Percentiles rank a stretch among this genome's conserved stretches.
These are phyloP conservation scores for Mohoua ochrocephala DNA, from an alignment of 2,113 vertebrate species.

Conservation along the genomic window DNA sequence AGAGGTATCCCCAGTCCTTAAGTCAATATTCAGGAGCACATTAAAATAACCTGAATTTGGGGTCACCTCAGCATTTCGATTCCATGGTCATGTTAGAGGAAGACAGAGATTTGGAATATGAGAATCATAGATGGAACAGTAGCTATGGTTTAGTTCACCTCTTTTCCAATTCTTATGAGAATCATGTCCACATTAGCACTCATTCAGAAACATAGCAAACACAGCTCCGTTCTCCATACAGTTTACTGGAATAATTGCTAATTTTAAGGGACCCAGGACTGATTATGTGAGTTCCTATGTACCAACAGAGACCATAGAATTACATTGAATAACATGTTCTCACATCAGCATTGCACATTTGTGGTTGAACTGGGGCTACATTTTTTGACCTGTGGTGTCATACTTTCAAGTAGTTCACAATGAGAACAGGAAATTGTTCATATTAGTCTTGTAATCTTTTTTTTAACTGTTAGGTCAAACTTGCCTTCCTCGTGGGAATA, in stretches of 20 bases:
- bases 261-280: not conserved
- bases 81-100: not conserved
- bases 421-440: not conserved
- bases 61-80: not conserved
- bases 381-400: not conserved
- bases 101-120: not conserved
- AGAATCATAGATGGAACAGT: not conserved
- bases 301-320: not conserved
- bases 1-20: not conserved
- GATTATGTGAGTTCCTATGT: not conserved
- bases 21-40: not conserved
- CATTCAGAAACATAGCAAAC: not conserved
- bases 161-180: not conserved
- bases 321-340: accelerated
- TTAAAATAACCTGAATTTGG: not conserved
- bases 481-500: not conserved
- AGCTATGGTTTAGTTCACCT: not conserved
- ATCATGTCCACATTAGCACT: not conserved
- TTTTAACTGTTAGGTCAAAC: not conserved
- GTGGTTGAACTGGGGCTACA: not conserved
- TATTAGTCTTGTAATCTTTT: not conserved
- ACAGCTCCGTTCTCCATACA: not conserved
- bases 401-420: not conserved
- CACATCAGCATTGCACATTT: not conserved
- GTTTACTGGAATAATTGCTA: not conserved